Percentiles rank a stretch among this genome's conserved stretches.
Conservation (phyloP, 1,140 invertebrate species). For the Drosophila nasuta region DNA sequence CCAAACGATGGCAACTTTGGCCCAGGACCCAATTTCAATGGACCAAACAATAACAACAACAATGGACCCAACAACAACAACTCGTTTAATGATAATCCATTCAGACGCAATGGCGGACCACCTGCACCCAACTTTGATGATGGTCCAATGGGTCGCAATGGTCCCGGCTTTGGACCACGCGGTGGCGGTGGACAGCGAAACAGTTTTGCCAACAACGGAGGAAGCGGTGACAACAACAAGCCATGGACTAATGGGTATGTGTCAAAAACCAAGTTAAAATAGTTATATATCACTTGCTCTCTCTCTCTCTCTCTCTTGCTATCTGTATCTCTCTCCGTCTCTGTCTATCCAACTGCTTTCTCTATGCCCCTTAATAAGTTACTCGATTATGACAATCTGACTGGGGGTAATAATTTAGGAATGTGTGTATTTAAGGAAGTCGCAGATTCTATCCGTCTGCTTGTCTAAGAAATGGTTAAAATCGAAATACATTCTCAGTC, state of each 20-base stretch:
- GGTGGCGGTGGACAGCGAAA: constrained; percentile 21
- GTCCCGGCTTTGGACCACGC: constrained; percentile 31
- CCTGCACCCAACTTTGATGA: constrained; percentile 52
- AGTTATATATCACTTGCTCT: not conserved
- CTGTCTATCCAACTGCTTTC: not conserved
- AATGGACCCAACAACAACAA: constrained; percentile 21
- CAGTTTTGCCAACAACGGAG: constrained; percentile 37
- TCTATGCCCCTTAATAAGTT: too few relatives aligned
- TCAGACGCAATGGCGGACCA: constrained; percentile 53
- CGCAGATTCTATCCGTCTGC: too few relatives aligned
- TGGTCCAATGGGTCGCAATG: constrained; percentile 26
- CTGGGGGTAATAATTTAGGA: not conserved
- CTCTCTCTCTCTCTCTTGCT: not conserved
- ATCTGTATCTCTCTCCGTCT: not conserved
- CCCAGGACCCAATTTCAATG: constrained; percentile 29
- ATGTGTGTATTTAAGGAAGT: too few relatives aligned
- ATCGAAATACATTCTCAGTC: too few relatives aligned
- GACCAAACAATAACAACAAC: constrained; percentile 32
- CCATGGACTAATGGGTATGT: constrained; percentile 68
- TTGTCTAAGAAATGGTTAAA: too few relatives aligned
- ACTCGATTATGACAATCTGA: too few relatives aligned
- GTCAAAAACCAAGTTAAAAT: constrained; percentile 12
- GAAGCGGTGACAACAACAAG: constrained; percentile 48
- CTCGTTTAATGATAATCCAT: constrained; percentile 60
- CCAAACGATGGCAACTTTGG: not conserved